A percentile compares a stretch with the other conserved stretches of the same genome.
Conservation (phyloP, 2,888 invertebrate genomes). For the Ophion obscuratus region DNA sequence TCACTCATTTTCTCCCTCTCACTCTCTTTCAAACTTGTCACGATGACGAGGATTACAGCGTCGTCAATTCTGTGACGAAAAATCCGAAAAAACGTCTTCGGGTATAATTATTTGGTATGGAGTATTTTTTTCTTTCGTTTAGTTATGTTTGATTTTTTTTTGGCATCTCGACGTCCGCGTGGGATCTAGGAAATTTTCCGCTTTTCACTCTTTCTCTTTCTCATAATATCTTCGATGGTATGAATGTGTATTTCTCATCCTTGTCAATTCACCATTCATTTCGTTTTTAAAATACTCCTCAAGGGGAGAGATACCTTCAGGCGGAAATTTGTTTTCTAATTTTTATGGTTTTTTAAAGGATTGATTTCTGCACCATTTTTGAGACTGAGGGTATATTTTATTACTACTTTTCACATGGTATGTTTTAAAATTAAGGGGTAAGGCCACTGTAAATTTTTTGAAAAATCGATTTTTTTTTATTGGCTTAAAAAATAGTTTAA, state of each 20-base stretch:
- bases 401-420: too few relatives aligned
- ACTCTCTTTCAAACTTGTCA: not conserved
- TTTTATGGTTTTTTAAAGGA: too few relatives aligned
- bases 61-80: slow-evolving; percentile 1
- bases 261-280: not conserved
- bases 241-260: not conserved
- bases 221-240: slow-evolving; percentile 35
- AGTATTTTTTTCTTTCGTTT: slow-evolving; percentile 24
- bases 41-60: not conserved
- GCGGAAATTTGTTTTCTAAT: too few relatives aligned
- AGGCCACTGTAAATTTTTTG: too few relatives aligned
- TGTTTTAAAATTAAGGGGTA: too few relatives aligned
- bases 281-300: slow-evolving; percentile 2
- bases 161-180: slow-evolving; percentile 49
- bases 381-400: too few relatives aligned
- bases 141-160: slow-evolving; percentile 57
- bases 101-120: slow-evolving; percentile 48
- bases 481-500: too few relatives aligned
- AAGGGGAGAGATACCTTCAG: too few relatives aligned
- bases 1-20: not conserved
- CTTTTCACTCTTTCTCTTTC: not conserved
- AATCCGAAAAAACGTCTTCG: slow-evolving; percentile 5
- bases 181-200: not conserved
- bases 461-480: too few relatives aligned
- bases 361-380: too few relatives aligned